These are phyloP conservation scores for Tamias sibiricus DNA, from an alignment of 2,113 vertebrate species.

Conservation along the genomic window DNA sequence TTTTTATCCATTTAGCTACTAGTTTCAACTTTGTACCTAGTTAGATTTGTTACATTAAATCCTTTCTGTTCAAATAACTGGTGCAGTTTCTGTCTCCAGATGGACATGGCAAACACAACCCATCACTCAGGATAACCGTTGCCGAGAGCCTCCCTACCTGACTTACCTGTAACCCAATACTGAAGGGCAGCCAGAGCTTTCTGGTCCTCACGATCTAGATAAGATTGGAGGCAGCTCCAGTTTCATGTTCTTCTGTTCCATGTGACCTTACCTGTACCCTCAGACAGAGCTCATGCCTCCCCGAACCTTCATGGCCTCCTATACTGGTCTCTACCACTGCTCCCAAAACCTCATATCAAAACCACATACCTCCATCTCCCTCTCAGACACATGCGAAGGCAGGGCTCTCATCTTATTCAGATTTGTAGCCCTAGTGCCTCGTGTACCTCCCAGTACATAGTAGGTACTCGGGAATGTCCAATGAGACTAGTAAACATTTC, in stretches of 20 bases:
- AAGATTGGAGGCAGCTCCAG: neutral
- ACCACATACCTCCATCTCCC: neutral
- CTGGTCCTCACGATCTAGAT: neutral
- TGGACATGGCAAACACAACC: too few relatives aligned
- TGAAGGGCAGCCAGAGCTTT: too few relatives aligned
- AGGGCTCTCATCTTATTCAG: neutral
- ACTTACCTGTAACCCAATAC: neutral
- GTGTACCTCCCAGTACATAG: neutral
- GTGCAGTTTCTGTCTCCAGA: neutral
- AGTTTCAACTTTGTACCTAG: neutral
- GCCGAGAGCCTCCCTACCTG: neutral
- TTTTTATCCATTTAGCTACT: neutral
- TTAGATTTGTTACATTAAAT: neutral
- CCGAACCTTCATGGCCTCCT: fast-evolving
- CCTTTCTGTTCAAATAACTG: neutral
- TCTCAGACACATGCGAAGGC: neutral
- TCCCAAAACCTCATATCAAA: neutral
- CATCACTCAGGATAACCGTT: neutral
- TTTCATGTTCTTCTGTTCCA: neutral
- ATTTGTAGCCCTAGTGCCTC: neutral
- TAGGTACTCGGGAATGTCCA: neutral
- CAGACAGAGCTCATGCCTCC: fast-evolving
- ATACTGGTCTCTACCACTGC: fast-evolving
- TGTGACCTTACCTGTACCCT: fast-evolving
- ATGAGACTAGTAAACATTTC: neutral